Base-by-base conservation (phyloP, 1,140 invertebrate species). In the Drosophila eugracilis region DNA sequence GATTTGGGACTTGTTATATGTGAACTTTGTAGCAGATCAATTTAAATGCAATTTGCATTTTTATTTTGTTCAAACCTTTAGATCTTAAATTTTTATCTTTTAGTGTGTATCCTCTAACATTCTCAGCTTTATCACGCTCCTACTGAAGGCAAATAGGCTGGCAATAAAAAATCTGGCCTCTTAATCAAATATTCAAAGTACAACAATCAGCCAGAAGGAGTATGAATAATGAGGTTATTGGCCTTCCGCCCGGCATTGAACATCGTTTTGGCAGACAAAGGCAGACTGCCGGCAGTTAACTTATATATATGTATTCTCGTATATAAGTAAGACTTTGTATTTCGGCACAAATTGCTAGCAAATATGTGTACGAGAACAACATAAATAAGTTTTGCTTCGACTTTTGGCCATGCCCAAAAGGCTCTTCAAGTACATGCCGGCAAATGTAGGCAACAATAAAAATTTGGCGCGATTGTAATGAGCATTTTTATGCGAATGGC, bases 391-490 rank as follows among this genome's bases (percentile, higher is more conserved):
- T 67, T 52, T 19, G 30, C 15, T 21, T 26, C 24, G 32, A 17
- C 21, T 26, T 26, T 28, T 32, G 54, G 28, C 32, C 41, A 19
- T 15, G 15, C 59, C 30, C 28, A 1, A 21, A 14, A 17, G 41
- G 30, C 41, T 34, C 28, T 26, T 26, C 41, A 50, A 50, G 41
- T 36, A 48, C 24, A n/a, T n/a, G 32, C 37, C 52, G 42, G 5
- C 45, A 63, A 84, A 78, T 78, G 52, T 84, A 62, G 69, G 76
- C 67, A 86, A 80, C 77, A 86, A 86, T 86, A 85, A 77, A 76
- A 77, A 62, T 50, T 48, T 69, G 34, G 57, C 44, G 30, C 53
- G 37, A 55, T 57, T 77, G 72, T 80, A 85, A 85, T 80, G 72
- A 76, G 76, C 36, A 28, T 54, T 57, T 69, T 57, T 69, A 73